Conservation (phyloP, 2,797 vertebrate genomes). For the Sebastiscus albofasciatus region DNA sequence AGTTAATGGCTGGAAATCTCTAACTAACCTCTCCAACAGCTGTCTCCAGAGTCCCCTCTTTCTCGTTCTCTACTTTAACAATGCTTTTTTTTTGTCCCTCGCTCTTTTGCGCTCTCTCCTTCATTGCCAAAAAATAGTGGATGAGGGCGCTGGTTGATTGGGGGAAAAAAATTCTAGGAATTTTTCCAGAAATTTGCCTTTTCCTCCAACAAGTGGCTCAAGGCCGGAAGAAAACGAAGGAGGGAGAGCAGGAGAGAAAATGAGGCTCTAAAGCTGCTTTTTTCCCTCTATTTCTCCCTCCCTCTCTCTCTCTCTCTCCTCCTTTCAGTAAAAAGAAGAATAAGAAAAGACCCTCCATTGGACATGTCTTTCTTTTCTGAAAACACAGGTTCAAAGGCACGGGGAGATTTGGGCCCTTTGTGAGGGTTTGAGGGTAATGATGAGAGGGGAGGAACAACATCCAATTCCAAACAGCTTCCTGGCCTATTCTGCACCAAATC, state of each 20-base stretch:
- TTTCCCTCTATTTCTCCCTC: constrained; percentile 53
- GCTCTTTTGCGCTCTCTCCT: constrained; percentile 65
- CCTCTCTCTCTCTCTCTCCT: constrained; percentile 65
- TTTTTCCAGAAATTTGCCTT: constrained; percentile 82
- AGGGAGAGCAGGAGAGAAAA: constrained; percentile 66
- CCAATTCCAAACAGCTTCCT: constrained; percentile 81
- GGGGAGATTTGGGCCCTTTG: constrained; percentile 76
- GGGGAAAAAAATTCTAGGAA: constrained; percentile 70
- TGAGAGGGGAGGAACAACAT: constrained; percentile 79
- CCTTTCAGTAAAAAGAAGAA: constrained; percentile 79
- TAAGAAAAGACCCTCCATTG: constrained; percentile 80
- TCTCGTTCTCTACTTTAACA: constrained; percentile 69
- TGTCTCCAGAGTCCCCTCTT: constrained; percentile 78
- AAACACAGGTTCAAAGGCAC: constrained; percentile 80
- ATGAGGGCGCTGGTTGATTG: constrained; percentile 76
- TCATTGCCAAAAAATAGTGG: constrained; percentile 61
- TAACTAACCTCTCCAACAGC: constrained; percentile 87
- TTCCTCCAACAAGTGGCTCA: constrained; percentile 83
- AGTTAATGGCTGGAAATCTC: constrained; percentile 88
- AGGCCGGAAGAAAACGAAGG: constrained; percentile 81
- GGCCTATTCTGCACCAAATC: constrained; percentile 72
- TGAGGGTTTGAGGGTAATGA: constrained; percentile 78
- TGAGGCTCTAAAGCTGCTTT: constrained; percentile 70
- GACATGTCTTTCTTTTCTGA: constrained; percentile 83
- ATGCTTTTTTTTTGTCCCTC: constrained; percentile 55